phyloP scores from a whole-genome alignment of 1,140 invertebrate species.

The Nymphalis io region DNA sequence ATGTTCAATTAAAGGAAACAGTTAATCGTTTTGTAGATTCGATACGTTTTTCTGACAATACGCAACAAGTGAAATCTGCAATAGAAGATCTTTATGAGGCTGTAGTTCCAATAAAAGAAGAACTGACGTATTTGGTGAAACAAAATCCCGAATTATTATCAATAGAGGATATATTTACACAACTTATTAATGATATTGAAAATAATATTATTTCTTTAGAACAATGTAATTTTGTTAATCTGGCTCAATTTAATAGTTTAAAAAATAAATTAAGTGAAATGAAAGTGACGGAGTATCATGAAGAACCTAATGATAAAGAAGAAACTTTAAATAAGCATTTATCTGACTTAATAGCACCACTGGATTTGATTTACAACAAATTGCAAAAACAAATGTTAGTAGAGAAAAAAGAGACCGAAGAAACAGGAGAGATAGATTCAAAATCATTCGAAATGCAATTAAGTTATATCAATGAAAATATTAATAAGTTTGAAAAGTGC shows the following conservation, averaged over 20 bases:
- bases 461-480: background rate
- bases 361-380: background rate
- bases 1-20: constrained; percentile 30
- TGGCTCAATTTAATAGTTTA: constrained; percentile 5
- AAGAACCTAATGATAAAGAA: background rate
- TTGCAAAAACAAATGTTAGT: background rate
- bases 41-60: constrained; percentile 47
- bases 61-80: constrained; percentile 49
- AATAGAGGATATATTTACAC: constrained; percentile 53
- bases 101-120: constrained; percentile 49
- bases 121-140: constrained; percentile 51
- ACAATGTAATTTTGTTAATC: constrained; percentile 48
- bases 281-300: background rate
- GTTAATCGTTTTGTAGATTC: constrained; percentile 49
- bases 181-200: constrained; percentile 57
- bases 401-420: background rate
- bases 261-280: background rate
- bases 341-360: background rate
- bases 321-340: background rate
- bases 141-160: constrained; percentile 38
- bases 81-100: constrained; percentile 55
- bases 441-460: background rate
- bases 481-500: background rate
- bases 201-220: constrained; percentile 56
- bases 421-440: background rate